Conservation (phyloP, 2,113 vertebrate species). For the mouse (Mus musculus) region GRCm39 chr8:56685501-56686000, state of each 20-base stretch:
- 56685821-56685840: slow-evolving; percentile 8
- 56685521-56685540: neutral
- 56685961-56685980: neutral
- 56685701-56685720: neutral
- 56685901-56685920: neutral
- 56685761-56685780: slow-evolving; percentile 35
- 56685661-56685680: neutral
- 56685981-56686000: neutral
- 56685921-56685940: neutral
- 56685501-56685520: neutral
- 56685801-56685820: slow-evolving; percentile 43
- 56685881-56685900: neutral
- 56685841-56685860: neutral
- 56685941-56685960: no score
- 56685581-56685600: neutral
- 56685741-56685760: neutral
- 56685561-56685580: neutral
- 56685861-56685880: neutral
- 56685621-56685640: neutral
- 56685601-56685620: neutral
- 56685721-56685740: neutral
- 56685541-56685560: neutral
- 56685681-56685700: neutral
- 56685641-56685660: neutral
- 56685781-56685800: slow-evolving; percentile 49